phyloP scores from a whole-genome alignment of 2,797 vertebrate genomes.

The Gambusia yucatana region DNA sequence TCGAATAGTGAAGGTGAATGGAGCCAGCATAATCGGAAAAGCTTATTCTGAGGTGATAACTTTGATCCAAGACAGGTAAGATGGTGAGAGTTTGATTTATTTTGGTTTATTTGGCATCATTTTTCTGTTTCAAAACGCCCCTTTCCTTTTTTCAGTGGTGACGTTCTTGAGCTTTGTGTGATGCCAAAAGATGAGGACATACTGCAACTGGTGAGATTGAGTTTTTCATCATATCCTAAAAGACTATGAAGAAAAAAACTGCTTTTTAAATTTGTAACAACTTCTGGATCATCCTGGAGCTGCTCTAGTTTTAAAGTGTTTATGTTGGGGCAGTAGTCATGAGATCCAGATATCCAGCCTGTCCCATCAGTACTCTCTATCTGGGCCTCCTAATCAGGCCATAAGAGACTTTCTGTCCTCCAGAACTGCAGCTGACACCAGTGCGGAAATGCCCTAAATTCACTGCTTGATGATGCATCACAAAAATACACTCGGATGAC shows the following conservation, averaged over 20 bases:
- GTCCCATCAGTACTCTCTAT: conserved; percentile 69
- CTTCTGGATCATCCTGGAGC: conserved; percentile 9
- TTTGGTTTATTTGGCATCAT: neutral
- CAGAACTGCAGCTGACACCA: conserved; percentile 35
- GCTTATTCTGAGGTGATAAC: conserved; percentile 97
- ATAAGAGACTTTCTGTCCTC: conserved; percentile 60
- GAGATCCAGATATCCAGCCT: conserved; percentile 38
- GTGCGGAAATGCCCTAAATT: conserved; percentile 53
- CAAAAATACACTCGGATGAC: conserved; percentile 14
- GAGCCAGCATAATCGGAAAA: conserved; percentile 97
- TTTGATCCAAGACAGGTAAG: conserved; percentile 97
- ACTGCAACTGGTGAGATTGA: conserved; percentile 91
- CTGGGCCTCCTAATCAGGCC: conserved; percentile 82
- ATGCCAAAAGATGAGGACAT: conserved; percentile 99
- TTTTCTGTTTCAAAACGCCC: conserved; percentile 3
- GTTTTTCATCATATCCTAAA: neutral
- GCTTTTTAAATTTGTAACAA: conserved; percentile 1
- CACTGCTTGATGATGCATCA: conserved; percentile 10
- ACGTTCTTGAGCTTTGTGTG: conserved; percentile 93
- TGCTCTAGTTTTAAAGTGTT: conserved; percentile 60
- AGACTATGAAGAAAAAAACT: neutral
- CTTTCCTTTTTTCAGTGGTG: conserved; percentile 82
- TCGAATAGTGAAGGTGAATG: conserved; percentile 97
- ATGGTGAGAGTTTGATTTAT: neutral
- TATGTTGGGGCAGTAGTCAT: conserved; percentile 49